These are phyloP conservation scores for Chaetodon trifasciatus DNA, from an alignment of 2,797 vertebrate species.

Conservation along the genomic window DNA sequence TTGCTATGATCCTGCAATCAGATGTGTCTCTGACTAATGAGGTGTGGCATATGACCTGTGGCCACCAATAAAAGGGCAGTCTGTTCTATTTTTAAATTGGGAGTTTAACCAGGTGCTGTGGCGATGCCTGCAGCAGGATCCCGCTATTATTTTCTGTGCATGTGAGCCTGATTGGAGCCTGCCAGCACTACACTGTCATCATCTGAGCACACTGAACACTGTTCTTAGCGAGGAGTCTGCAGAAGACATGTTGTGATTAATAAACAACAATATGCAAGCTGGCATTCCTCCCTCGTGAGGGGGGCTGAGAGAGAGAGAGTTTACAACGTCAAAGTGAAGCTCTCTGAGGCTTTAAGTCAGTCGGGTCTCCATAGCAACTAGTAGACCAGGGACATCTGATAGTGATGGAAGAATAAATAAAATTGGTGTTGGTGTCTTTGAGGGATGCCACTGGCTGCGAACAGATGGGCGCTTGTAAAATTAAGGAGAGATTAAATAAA, in stretches of 20 bases:
- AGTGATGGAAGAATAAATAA: slow-evolving; percentile 63
- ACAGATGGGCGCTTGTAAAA: slow-evolving; percentile 23
- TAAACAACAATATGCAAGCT: slow-evolving; percentile 47
- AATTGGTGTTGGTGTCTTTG: slow-evolving; percentile 50
- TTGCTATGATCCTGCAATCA: slow-evolving; percentile 35
- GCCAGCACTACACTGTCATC: not conserved
- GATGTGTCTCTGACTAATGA: slow-evolving; percentile 56
- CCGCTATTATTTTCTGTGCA: slow-evolving; percentile 16
- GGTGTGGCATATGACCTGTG: slow-evolving; percentile 60
- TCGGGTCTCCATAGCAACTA: slow-evolving; percentile 86
- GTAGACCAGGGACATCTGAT: slow-evolving; percentile 71
- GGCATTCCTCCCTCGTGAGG: slow-evolving; percentile 19
- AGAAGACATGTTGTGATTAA: slow-evolving; percentile 31
- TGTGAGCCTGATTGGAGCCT: not conserved
- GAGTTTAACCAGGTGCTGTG: slow-evolving; percentile 51
- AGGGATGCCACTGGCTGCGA: slow-evolving; percentile 27
- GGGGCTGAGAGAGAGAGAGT: slow-evolving; percentile 32
- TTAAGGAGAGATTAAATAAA: slow-evolving; percentile 11
- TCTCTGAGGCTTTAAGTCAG: slow-evolving; percentile 76
- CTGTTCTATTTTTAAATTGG: slow-evolving; percentile 62
- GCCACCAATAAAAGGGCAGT: slow-evolving; percentile 55
- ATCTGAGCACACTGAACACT: not conserved
- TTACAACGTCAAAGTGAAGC: slow-evolving; percentile 72
- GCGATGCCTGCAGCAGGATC: slow-evolving; percentile 32
- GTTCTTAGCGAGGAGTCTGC: not conserved